These are phyloP conservation scores for Rhagonycha fulva DNA, from an alignment of 2,888 invertebrate genomes.

Conservation along the genomic window DNA sequence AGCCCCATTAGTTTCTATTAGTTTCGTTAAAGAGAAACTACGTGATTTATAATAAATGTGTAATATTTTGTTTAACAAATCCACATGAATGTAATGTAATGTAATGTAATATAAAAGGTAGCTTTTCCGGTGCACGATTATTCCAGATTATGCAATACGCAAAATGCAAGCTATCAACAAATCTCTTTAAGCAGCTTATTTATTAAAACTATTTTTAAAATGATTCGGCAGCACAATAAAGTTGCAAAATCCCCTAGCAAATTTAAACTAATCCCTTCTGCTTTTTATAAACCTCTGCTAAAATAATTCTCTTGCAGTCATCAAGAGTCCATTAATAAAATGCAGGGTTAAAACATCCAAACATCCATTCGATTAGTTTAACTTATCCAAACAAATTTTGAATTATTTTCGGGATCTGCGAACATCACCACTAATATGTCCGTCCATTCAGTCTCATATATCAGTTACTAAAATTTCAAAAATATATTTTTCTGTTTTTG, in stretches of 20 bases:
- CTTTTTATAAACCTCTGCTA: slow-evolving; percentile 8
- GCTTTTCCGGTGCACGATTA: slow-evolving; percentile 16
- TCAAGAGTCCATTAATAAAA: neutral
- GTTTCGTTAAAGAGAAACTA: neutral
- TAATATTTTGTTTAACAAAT: neutral
- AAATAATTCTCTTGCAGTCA: slow-evolving; percentile 5
- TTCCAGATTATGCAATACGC: slow-evolving; percentile 15
- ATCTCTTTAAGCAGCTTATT: slow-evolving; percentile 23
- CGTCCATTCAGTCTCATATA: neutral
- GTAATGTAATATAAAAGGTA: neutral
- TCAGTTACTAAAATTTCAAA: neutral
- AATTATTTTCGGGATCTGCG: neutral
- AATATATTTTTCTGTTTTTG: neutral
- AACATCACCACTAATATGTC: neutral
- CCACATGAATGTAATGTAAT: neutral
- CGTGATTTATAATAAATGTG: neutral
- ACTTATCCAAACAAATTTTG: neutral
- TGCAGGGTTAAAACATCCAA: neutral
- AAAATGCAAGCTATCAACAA: slow-evolving; percentile 4
- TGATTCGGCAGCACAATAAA: slow-evolving; percentile 6
- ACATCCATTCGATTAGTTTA: neutral
- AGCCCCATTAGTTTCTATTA: neutral
- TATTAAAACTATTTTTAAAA: slow-evolving; percentile 22
- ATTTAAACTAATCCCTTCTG: slow-evolving; percentile 18
- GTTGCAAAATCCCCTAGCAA: slow-evolving; percentile 13